A percentile compares a stretch with the other conserved stretches of the same genome.
phyloP scores from a whole-genome alignment of 2,888 invertebrate species.

The Clivina fossor region DNA sequence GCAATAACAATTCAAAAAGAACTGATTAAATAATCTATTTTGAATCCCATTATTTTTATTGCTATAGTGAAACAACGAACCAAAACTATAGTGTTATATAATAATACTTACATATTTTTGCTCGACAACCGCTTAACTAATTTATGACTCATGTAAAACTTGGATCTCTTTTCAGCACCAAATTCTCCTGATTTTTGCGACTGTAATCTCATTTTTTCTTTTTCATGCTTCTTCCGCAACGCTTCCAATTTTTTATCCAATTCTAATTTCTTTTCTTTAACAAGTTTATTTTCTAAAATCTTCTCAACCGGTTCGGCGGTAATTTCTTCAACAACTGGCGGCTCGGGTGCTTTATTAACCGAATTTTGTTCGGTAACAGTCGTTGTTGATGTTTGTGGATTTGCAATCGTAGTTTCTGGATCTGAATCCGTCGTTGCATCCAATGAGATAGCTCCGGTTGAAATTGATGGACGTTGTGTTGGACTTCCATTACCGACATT shows the following conservation, averaged over 20 bases:
- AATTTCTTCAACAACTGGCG: slow-evolving; percentile 59
- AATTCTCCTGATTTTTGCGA: slow-evolving; percentile 62
- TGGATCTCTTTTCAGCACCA: slow-evolving; percentile 65
- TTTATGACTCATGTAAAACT: slow-evolving; percentile 73
- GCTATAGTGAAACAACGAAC: not conserved
- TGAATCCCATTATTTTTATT: no score
- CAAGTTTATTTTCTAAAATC: slow-evolving; percentile 77
- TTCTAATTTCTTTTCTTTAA: slow-evolving; percentile 80
- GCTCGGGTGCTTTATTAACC: slow-evolving; percentile 46
- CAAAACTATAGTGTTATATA: not conserved
- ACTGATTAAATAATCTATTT: no score
- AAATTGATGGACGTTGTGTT: slow-evolving; percentile 51
- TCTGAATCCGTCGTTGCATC: slow-evolving; percentile 32
- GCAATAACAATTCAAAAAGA: no score
- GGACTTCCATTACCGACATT: slow-evolving; percentile 55
- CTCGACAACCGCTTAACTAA: slow-evolving; percentile 75
- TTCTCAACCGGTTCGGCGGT: slow-evolving; percentile 77
- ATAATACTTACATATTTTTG: slow-evolving; percentile 72
- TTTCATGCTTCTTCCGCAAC: slow-evolving; percentile 78
- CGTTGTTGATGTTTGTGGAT: slow-evolving; percentile 32
- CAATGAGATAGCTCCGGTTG: slow-evolving; percentile 17
- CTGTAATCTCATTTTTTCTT: slow-evolving; percentile 65
- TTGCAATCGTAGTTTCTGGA: slow-evolving; percentile 28
- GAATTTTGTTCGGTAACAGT: slow-evolving; percentile 46
- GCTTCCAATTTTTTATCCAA: slow-evolving; percentile 86